These are phyloP conservation scores for Lethocerus indicus DNA, from an alignment of 1,140 invertebrate species.

Conservation along the genomic window DNA sequence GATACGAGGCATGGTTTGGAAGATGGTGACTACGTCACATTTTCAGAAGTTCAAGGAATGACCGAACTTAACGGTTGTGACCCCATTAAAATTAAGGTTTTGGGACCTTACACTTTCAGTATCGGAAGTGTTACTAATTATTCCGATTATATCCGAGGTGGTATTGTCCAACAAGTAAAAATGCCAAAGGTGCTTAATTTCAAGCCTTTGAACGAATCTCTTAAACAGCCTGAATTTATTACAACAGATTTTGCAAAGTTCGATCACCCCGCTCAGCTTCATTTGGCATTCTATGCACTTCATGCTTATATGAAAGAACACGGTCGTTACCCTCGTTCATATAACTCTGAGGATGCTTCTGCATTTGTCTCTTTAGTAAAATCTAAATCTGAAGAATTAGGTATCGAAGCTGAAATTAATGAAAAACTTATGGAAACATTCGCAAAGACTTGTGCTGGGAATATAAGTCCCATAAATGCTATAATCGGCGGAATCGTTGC, in stretches of 20 bases:
- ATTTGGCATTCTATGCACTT: slow-evolving; percentile 73
- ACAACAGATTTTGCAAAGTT: slow-evolving; percentile 92
- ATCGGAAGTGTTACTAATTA: slow-evolving; percentile 81
- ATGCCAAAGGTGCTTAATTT: slow-evolving; percentile 79
- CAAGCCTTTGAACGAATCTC: slow-evolving; percentile 56
- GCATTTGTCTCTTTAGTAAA: slow-evolving; percentile 57
- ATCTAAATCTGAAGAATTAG: slow-evolving; percentile 30
- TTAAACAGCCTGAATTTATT: slow-evolving; percentile 69
- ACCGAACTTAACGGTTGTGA: slow-evolving; percentile 77
- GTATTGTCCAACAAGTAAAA: slow-evolving; percentile 89
- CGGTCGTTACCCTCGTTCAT: slow-evolving; percentile 50
- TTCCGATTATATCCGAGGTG: slow-evolving; percentile 65
- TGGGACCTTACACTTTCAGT: slow-evolving; percentile 93
- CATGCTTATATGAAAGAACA: slow-evolving; percentile 47
- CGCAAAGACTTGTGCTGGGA: slow-evolving; percentile 56
- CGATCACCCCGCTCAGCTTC: slow-evolving; percentile 76
- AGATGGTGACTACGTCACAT: slow-evolving; percentile 94
- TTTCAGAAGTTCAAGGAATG: slow-evolving; percentile 86
- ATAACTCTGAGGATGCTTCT: slow-evolving; percentile 57
- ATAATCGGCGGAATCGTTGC: slow-evolving; percentile 90
- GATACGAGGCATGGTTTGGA: slow-evolving; percentile 83
- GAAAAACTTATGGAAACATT: slow-evolving; percentile 53
- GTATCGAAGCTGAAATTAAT: slow-evolving; percentile 51
- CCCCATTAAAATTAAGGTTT: slow-evolving; percentile 77
- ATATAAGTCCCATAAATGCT: slow-evolving; percentile 84